These are phyloP conservation scores for Temnothorax longispinosus DNA, from an alignment of 1,140 invertebrate genomes.

Conservation along the genomic window DNA sequence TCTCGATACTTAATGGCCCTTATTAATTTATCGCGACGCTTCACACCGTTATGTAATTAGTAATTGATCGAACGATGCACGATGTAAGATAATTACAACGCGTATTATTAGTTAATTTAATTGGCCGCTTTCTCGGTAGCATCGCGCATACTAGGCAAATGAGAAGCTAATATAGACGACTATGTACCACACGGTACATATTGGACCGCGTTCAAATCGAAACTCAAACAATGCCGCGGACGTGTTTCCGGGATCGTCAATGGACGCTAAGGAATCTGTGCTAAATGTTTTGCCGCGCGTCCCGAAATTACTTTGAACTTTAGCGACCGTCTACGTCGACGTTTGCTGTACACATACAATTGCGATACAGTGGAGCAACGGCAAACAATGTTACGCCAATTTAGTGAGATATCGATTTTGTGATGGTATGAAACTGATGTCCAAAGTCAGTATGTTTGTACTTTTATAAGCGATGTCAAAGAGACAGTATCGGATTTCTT, in stretches of 20 bases:
- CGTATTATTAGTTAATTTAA: slow-evolving; percentile 68
- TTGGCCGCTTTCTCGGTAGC: slow-evolving; percentile 47
- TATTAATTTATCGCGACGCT: slow-evolving; percentile 22
- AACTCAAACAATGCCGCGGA: slow-evolving; percentile 56
- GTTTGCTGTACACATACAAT: slow-evolving; percentile 44
- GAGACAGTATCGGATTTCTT: background rate
- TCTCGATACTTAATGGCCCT: background rate
- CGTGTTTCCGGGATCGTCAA: slow-evolving; percentile 48
- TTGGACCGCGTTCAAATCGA: slow-evolving; percentile 69
- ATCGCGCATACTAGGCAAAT: slow-evolving; percentile 51
- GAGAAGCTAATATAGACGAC: slow-evolving; percentile 58
- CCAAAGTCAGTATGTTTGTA: background rate
- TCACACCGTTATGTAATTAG: slow-evolving; percentile 6
- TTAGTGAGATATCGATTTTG: slow-evolving; percentile 38
- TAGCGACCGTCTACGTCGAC: slow-evolving; percentile 43
- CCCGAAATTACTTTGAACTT: slow-evolving; percentile 59
- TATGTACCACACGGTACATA: slow-evolving; percentile 56
- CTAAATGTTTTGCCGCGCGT: slow-evolving; percentile 48
- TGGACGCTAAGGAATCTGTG: slow-evolving; percentile 50
- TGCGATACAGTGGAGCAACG: slow-evolving; percentile 29
- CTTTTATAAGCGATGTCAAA: slow-evolving; percentile 5
- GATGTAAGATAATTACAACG: slow-evolving; percentile 24
- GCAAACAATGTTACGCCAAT: slow-evolving; percentile 57
- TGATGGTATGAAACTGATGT: slow-evolving; percentile 8
- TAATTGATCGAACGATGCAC: slow-evolving; percentile 38